phyloP scores from a whole-genome alignment of 2,888 invertebrate species.

The Penaeus monodon region DNA sequence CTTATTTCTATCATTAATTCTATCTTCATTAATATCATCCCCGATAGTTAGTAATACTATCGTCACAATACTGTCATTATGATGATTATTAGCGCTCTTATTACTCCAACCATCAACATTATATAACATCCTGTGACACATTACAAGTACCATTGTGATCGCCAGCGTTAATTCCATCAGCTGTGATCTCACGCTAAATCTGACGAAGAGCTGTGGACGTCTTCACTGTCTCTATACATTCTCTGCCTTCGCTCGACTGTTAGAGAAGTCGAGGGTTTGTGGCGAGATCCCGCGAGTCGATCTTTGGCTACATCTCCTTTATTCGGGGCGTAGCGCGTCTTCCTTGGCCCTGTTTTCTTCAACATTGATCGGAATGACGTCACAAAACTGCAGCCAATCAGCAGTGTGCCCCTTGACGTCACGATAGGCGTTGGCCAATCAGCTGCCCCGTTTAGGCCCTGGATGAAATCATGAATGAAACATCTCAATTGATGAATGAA shows the following conservation, averaged over 20 bases:
- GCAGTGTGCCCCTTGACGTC: slow-evolving; percentile 31
- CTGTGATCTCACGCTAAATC: too few relatives aligned
- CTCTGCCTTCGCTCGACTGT: background rate
- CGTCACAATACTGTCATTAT: too few relatives aligned
- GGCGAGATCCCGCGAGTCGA: background rate
- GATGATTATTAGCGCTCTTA: too few relatives aligned
- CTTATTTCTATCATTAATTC: too few relatives aligned
- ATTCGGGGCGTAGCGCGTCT: background rate
- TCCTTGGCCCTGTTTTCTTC: slow-evolving; percentile 21
- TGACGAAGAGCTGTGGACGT: too few relatives aligned
- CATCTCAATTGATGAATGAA: slow-evolving; percentile 46
- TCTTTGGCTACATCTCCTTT: slow-evolving; percentile 8
- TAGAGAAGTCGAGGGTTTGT: background rate
- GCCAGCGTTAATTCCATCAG: too few relatives aligned
- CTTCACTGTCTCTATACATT: too few relatives aligned
- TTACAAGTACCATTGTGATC: too few relatives aligned
- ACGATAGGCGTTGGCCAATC: slow-evolving; percentile 26
- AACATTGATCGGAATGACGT: slow-evolving; percentile 43
- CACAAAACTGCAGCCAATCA: slow-evolving; percentile 25
- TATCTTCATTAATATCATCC: too few relatives aligned
- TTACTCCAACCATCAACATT: too few relatives aligned
- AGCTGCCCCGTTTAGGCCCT: slow-evolving; percentile 17
- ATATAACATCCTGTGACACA: too few relatives aligned
- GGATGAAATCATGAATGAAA: slow-evolving; percentile 48
- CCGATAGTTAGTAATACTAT: too few relatives aligned